Conservation (phyloP, 2,113 vertebrate species). For the Chaetura pelagica region DNA sequence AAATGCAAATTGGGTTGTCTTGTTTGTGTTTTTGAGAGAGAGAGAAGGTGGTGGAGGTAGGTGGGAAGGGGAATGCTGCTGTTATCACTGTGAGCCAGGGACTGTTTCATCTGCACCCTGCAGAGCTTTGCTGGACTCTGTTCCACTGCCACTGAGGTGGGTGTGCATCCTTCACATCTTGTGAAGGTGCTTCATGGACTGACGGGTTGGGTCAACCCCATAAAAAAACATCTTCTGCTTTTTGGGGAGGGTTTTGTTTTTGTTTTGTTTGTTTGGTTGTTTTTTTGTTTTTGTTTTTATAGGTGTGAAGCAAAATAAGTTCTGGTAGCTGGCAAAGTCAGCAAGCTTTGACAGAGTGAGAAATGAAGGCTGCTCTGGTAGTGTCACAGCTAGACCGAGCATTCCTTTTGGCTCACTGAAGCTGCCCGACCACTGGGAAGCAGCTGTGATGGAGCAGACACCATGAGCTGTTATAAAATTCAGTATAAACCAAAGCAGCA, state of each 20-base stretch:
- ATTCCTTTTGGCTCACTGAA: background rate
- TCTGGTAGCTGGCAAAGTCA: background rate
- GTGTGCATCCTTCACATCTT: background rate
- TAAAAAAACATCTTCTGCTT: background rate
- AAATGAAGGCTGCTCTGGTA: background rate
- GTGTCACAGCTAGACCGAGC: background rate
- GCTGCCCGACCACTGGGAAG: background rate
- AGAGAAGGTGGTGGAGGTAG: background rate
- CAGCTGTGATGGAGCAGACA: background rate
- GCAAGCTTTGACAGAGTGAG: background rate
- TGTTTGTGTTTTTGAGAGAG: conserved; percentile 38
- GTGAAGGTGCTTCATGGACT: background rate
- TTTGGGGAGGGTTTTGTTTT: too few species aligned
- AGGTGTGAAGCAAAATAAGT: background rate
- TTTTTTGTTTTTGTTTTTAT: background rate
- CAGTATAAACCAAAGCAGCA: background rate
- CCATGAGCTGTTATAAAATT: background rate
- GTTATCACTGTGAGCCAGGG: conserved; percentile 6
- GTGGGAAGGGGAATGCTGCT: conserved; percentile 31
- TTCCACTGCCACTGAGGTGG: background rate
- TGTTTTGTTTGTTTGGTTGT: too few species aligned
- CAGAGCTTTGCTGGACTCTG: background rate
- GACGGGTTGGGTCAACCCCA: background rate
- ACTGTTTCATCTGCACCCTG: conserved; percentile 13
- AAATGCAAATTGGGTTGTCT: background rate